These are phyloP conservation scores for Murina feae DNA, from an alignment of 2,113 vertebrate species.

Conservation along the genomic window DNA sequence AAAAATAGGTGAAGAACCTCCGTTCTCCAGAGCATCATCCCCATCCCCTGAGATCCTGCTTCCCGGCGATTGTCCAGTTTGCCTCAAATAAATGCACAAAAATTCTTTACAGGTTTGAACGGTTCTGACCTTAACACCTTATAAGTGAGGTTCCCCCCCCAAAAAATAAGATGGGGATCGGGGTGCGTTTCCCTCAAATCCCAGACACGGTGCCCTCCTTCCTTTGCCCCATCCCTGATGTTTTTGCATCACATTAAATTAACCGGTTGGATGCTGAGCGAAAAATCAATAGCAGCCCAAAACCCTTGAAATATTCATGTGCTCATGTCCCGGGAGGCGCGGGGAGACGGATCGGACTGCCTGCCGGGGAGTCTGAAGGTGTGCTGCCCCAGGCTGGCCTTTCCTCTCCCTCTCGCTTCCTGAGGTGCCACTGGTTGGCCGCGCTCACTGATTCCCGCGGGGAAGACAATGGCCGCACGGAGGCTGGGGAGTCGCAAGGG, in stretches of 20 bases:
- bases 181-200: neutral
- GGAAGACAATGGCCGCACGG: neutral
- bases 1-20: too few species aligned
- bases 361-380: neutral
- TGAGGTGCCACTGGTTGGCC: neutral
- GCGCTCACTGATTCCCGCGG: neutral
- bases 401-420: neutral
- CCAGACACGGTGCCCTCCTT: too few species aligned
- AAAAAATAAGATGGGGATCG: rapidly evolving
- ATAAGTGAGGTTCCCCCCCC: rapidly evolving
- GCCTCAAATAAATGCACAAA: too few species aligned
- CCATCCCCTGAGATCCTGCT: too few species aligned
- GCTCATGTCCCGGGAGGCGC: neutral
- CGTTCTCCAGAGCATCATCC: too few species aligned
- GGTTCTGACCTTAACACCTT: too few species aligned
- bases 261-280: constrained; percentile 37
- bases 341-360: neutral
- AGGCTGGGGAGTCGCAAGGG: neutral
- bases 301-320: constrained; percentile 44
- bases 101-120: too few species aligned
- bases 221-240: neutral
- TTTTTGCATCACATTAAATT: constrained; percentile 50
- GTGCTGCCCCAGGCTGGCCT: neutral
- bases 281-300: constrained; percentile 39
- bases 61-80: too few species aligned